Evolutionary conservation across 2,113 vertebrate genomes (phyloP), one percentile per base, ranked within the genome.

Genomic region (Orycteropus afer): DNA sequence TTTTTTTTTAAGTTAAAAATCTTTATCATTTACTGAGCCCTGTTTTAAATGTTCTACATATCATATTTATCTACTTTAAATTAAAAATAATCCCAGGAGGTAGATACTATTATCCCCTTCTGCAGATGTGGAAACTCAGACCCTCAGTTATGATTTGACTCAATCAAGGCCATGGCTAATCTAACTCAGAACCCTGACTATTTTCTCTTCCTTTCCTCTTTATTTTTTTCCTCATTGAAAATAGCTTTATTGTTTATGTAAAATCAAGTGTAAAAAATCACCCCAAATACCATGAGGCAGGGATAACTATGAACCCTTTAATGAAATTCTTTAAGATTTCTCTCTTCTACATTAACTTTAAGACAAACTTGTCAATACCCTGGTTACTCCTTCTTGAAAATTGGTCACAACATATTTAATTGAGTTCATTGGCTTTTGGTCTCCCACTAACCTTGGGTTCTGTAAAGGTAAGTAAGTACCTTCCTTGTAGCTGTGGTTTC

Each of bases 121-220:
- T 61, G 42, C 22, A 73, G 57, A 29, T 49, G 34, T 25, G 11
- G 89, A 93, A 51, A 67, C 4, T 6, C 6, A 86, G 73, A 57
- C 20, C 53, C 9, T 51, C 1, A 1, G n/a, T 25, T 69, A 9
- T 1, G 1, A 1, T 13, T 5, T 27, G 17, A 40, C 34, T 86
- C 37, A 17, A 7, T 55, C 23, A 65, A 34, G 53, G 42, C 40
- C 78, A 55, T 25, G n/a, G 45, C 14, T 59, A n/a, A 10, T 53
- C 79, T 57, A 47, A 27, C 17, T 69, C 37, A n/a, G 69, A 91
- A 32, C 22, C 6, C 3, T 32, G 20, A 5, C 3, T 32, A 2
- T 15, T 79, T 92, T 53, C 10, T 81, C 34, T 20, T 32, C 53
- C 40, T 67, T 81, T 76, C 17, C 3, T 5, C 25, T 42, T 27